These are phyloP conservation scores for Thymelicus acteon DNA, from an alignment of 2,888 invertebrate species.

Conservation along the genomic window DNA sequence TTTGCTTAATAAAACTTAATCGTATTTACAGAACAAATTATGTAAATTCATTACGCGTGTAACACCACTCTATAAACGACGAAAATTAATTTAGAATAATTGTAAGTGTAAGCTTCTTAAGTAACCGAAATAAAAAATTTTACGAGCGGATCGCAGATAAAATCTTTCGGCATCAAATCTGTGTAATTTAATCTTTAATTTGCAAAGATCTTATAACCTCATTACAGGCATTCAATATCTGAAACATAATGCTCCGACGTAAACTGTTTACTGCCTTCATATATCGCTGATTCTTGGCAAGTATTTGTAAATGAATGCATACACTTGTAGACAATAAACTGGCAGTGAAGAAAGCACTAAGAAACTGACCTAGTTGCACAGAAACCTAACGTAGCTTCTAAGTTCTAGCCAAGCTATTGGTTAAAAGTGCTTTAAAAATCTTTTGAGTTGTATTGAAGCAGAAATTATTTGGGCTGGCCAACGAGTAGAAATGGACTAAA, in stretches of 20 bases:
- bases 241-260: not conserved
- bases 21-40: not conserved
- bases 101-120: too few relatives aligned
- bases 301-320: not conserved
- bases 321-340: not conserved
- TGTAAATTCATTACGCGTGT: not conserved
- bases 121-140: not conserved
- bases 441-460: not conserved
- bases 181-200: too few relatives aligned
- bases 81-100: not conserved
- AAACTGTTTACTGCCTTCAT: not conserved
- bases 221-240: too few relatives aligned
- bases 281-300: slow-evolving; percentile 8
- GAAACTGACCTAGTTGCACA: not conserved
- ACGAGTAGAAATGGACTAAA: too few relatives aligned
- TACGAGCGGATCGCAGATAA: not conserved
- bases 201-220: too few relatives aligned
- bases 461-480: too few relatives aligned
- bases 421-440: not conserved
- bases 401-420: not conserved
- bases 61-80: not conserved
- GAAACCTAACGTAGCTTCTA: too few relatives aligned
- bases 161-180: too few relatives aligned
- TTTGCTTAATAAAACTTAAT: too few relatives aligned
- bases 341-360: slow-evolving; percentile 2